Conservation (phyloP, 2,113 vertebrate genomes). For the Pica pica region DNA sequence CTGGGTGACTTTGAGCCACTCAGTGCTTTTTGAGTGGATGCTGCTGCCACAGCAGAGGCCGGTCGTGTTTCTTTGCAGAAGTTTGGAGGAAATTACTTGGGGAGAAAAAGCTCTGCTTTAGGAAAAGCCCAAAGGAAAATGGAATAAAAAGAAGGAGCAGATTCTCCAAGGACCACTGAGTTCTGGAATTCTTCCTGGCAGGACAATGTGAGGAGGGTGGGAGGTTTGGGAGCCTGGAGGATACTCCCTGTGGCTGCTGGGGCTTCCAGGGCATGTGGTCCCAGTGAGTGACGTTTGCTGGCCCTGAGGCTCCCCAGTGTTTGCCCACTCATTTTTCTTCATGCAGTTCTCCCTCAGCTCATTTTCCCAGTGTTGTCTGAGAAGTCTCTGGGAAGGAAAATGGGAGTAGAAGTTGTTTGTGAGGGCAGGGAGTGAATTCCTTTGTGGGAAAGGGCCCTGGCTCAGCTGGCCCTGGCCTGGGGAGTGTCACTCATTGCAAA, state of each 20-base stretch:
- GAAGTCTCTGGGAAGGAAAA: background rate
- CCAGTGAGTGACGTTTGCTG: conserved; percentile 18
- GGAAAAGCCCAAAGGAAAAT: background rate
- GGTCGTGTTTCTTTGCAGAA: background rate
- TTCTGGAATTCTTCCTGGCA: background rate
- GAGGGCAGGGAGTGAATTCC: background rate
- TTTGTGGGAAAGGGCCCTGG: background rate
- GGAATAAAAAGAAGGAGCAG: background rate
- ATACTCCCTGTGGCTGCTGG: conserved; percentile 34
- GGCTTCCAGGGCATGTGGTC: conserved; percentile 7
- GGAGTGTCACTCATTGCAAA: background rate
- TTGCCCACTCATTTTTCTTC: background rate
- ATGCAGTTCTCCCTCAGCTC: background rate
- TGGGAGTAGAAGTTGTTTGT: background rate
- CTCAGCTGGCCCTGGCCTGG: background rate
- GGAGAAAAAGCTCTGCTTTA: background rate
- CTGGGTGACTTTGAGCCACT: background rate
- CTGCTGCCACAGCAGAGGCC: background rate
- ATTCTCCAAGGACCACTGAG: background rate
- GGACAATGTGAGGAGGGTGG: background rate
- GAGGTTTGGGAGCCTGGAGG: background rate
- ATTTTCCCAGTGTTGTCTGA: background rate
- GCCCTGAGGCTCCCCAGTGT: background rate
- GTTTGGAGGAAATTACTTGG: background rate
- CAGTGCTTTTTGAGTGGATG: background rate